phyloP scores from a whole-genome alignment of 2,113 vertebrate genomes.

The Saimiri boliviensis region DNA sequence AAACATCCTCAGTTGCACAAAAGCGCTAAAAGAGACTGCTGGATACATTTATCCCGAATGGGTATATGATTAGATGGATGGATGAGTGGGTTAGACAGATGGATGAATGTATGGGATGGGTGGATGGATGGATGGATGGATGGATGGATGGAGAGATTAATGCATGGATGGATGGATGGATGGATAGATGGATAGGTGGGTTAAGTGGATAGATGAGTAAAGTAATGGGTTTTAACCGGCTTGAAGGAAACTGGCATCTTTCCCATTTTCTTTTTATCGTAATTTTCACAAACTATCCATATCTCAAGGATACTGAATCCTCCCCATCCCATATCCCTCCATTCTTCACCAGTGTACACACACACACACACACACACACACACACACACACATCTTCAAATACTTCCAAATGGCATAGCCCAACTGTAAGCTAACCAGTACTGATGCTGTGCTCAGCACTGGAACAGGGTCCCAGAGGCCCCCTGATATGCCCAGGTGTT shows the following conservation, averaged over 20 bases:
- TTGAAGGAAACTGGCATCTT: neutral
- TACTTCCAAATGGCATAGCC: neutral
- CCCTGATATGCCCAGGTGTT: too few relatives aligned
- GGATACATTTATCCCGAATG: neutral
- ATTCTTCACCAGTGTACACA: neutral
- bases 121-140: neutral
- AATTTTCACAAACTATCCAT: neutral
- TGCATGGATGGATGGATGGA: neutral
- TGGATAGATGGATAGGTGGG: neutral
- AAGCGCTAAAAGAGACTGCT: neutral
- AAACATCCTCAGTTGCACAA: neutral
- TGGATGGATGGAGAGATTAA: rapidly evolving
- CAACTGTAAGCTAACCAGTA: neutral
- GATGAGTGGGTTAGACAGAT: too few relatives aligned
- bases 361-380: neutral
- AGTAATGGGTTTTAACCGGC: neutral
- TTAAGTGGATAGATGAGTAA: too few relatives aligned
- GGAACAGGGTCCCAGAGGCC: neutral
- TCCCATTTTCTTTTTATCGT: neutral
- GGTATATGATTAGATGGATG: neutral
- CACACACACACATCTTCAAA: neutral
- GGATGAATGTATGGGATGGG: neutral
- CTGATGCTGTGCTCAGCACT: neutral
- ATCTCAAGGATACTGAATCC: neutral
- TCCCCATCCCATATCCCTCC: neutral